A percentile compares a stretch with the other conserved stretches of the same genome.
Evolutionary conservation across 53 echinoderm and acorn worm genomes (phyloP).

Genomic region (Henricia sp.): DNA sequence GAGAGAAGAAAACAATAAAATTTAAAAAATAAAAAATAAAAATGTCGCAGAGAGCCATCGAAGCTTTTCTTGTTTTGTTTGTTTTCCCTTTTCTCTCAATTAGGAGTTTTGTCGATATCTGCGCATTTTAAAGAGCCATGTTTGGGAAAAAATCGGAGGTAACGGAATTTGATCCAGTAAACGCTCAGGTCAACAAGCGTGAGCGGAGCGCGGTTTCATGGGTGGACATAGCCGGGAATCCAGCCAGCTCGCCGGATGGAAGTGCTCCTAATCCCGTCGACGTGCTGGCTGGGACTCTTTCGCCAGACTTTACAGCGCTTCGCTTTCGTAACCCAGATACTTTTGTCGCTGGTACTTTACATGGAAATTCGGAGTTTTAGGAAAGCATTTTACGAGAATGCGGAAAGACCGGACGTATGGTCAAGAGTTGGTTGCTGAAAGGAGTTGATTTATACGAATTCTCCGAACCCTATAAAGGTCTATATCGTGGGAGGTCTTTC

Average conservation of each 20-base stretch:
- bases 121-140: not conserved
- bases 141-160: not conserved
- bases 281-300: not conserved
- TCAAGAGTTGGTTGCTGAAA: not conserved
- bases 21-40: not conserved
- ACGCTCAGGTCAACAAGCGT: not conserved
- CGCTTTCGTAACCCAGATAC: not conserved
- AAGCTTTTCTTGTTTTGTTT: not conserved
- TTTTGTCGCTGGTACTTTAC: not conserved
- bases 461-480: not conserved
- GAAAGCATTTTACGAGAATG: not conserved
- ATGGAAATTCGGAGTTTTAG: not conserved
- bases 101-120: not conserved
- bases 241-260: not conserved
- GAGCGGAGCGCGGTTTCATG: not conserved
- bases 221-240: not conserved
- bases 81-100: not conserved
- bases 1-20: no score
- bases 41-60: not conserved
- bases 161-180: no score
- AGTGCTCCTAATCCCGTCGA: not conserved
- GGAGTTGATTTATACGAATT: not conserved
- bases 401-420: not conserved
- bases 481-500: not conserved
- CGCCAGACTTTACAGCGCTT: not conserved